Conservation (phyloP, 1,140 invertebrate species). For the Melipona quadrifasciata region DNA sequence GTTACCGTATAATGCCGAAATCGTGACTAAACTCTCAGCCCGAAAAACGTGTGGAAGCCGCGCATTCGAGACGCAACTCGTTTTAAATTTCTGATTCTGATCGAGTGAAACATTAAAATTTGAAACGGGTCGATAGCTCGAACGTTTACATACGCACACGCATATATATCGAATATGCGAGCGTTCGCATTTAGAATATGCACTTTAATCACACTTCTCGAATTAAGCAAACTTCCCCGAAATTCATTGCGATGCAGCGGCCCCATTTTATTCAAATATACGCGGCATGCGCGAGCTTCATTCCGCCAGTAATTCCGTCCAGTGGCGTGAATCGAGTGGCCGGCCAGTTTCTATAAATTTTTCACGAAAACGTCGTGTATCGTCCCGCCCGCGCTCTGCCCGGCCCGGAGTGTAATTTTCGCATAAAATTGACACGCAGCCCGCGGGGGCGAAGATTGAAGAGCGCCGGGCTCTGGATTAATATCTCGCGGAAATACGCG, state of each 20-base stretch:
- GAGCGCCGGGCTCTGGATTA: neutral
- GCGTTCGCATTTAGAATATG: neutral
- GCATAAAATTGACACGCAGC: constrained; percentile 26
- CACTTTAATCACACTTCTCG: constrained; percentile 3
- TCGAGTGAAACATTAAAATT: neutral
- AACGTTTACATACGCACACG: too few relatives aligned
- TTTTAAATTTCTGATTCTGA: neutral
- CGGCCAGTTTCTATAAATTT: constrained; percentile 28
- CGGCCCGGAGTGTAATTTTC: constrained; percentile 21
- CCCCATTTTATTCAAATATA: neutral
- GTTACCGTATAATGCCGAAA: neutral
- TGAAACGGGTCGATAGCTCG: neutral
- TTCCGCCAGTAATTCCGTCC: constrained; percentile 1
- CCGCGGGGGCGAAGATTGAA: constrained; percentile 18
- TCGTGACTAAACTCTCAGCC: neutral
- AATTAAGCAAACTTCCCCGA: neutral
- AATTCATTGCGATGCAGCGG: too few relatives aligned
- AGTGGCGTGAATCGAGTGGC: neutral
- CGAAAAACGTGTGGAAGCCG: too few relatives aligned
- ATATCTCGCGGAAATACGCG: constrained; percentile 9
- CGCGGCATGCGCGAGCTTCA: neutral
- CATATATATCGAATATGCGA: neutral
- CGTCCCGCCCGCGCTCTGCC: neutral
- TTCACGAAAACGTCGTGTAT: constrained; percentile 12
- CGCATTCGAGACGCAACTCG: neutral